Evolutionary conservation across 2,797 vertebrate genomes (phyloP), one percentile per base, ranked within the genome.

Genomic region (Toxotes lorentzi): DNA sequence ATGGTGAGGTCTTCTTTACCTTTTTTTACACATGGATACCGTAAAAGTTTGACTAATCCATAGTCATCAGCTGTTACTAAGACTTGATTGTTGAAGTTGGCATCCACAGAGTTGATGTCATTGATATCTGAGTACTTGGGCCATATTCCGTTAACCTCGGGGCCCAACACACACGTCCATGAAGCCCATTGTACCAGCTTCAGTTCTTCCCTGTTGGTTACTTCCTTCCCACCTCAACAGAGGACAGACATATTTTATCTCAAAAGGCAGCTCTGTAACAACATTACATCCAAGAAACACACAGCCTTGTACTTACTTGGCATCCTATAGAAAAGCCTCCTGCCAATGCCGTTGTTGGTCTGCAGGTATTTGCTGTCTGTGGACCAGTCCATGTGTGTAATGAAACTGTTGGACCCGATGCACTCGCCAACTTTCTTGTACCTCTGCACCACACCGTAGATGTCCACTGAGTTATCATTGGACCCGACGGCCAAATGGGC

Each of bases 351-450:
- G 19, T 99, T 97, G 64, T 99, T 99, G 57, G 97, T 98, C 93
- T 99, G 98, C 81, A 99, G 94, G 78, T 95, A 96, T 94, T 97
- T 98, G 91, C 97, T 97, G 90, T 99, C 98, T 0, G 95, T 96
- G 57, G 98, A 98, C 98, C 98, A 99, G 89, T 99, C 98, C 96
- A 99, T 96, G 89, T 99, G 98, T 7, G 98, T 99, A 88, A 99
- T 99, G 93, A 99, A 98, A 89, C 97, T 97, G 83, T 89, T 93
- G 68, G 97, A 98, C 81, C 97, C 97, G 58, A 95, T 79, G 92
- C 98, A 99, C 89, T 99, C 98, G 2, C 98, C 98, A 86, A 97
- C 96, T 88, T 99, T 99, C 95, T 99, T 99, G 90, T 99, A 99
- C 68, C 98, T 94, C 89, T 99, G 98, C 88, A 97, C 95, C 86